Evolutionary conservation across 2,797 vertebrate genomes (phyloP), one percentile per base, ranked within the genome.

Genomic region (Pelochelys cantorii): DNA sequence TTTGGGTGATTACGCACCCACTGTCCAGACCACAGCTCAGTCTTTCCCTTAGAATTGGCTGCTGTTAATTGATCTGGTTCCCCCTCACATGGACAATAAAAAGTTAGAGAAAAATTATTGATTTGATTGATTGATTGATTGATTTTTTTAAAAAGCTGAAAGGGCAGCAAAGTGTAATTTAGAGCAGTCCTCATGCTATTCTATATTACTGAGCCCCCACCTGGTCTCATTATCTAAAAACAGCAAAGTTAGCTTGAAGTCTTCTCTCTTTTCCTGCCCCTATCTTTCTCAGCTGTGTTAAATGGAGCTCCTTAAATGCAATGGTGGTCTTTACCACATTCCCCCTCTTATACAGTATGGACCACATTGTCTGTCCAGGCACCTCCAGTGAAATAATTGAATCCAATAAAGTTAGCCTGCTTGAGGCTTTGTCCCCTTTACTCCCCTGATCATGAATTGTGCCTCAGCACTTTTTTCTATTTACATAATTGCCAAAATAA

Each of bases 401-500:
- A 37, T 71, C 34, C 18, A 71, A 5, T 7, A 62, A 81, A 79
- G 79, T 79, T 77, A 90, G n/a, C 85, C 65, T 78, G 12, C 17
- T 54, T 60, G 17, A n/a, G 42, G 27, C 27, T 60, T 15, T 4
- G 59, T 52, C 37, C 42, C 18, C 57, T n/a, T 29, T 29, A 18
- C 57, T 94, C 25, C 79, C 91, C 14, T 10, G 74, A 52, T 77
- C 4, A 8, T 77, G 37, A 52, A 77, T 29, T 77, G 29, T 42
- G 23, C 42, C 25, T 7, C 74, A 52, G 74, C 74, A 52, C 25
- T 75, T 37, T 52, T 52, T 10, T 77, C n/a, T 83, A 11, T 60
- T 93, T 92, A 89, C 86, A 86, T 92, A 62, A 86, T 90, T 90
- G 88, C 57, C 90, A 86, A 87, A 92, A 31, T 10, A 83, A 95